Evolutionary conservation across 2,797 vertebrate species (phyloP).

Genomic region (Apogon talboti): DNA sequence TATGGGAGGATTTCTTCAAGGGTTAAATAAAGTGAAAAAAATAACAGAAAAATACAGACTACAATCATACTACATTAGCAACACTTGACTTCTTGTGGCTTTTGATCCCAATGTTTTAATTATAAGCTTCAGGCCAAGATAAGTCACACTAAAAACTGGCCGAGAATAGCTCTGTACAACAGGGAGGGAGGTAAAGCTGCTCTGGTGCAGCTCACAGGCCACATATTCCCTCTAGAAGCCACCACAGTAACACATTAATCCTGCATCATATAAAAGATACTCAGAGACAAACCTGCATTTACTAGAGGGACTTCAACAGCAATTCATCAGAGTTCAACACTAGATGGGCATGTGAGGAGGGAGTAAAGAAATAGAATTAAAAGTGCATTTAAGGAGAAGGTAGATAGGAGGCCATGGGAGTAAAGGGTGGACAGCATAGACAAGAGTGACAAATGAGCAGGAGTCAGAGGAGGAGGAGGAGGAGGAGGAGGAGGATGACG

Average conservation of each 20-base stretch:
- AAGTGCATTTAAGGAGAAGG: slow-evolving; percentile 16
- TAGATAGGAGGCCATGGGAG: neutral
- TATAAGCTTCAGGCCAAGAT: slow-evolving; percentile 35
- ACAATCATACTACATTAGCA: neutral
- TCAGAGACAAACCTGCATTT: slow-evolving; percentile 3
- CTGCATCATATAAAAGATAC: slow-evolving; percentile 1
- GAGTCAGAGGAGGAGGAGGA: slow-evolving; percentile 20
- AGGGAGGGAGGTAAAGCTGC: slow-evolving; percentile 38
- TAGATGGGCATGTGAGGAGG: neutral
- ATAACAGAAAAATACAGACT: neutral
- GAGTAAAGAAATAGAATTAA: slow-evolving; percentile 3
- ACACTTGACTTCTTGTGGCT: slow-evolving; percentile 17
- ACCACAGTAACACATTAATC: slow-evolving; percentile 21
- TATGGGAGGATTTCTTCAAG: no score
- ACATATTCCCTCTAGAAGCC: slow-evolving; percentile 42
- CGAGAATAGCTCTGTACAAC: slow-evolving; percentile 35
- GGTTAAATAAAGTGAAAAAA: no score
- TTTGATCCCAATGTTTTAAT: slow-evolving; percentile 55
- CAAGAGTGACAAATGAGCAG: slow-evolving; percentile 41
- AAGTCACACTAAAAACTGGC: slow-evolving; percentile 34
- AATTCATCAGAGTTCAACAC: slow-evolving; percentile 4
- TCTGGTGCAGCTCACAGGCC: slow-evolving; percentile 22
- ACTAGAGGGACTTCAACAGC: neutral
- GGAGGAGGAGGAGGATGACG: slow-evolving; percentile 21
- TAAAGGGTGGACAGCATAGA: slow-evolving; percentile 19